Evolutionary conservation across 2,888 invertebrate genomes (phyloP).

Genomic region (Stenurella melanura): DNA sequence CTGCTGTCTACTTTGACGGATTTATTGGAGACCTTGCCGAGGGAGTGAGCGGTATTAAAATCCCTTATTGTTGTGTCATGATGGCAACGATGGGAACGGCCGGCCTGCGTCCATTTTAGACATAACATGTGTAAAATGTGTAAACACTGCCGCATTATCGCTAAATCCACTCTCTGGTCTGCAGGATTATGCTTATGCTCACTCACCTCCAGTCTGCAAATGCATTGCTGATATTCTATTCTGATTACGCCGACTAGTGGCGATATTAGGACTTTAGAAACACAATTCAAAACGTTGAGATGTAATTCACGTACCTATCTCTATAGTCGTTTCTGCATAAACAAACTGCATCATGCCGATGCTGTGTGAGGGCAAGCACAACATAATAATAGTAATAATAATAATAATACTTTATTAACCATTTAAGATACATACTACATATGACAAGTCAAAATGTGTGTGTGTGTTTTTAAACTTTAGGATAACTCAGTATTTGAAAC

Average conservation of each 20-base stretch:
- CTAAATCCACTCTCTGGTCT: constrained; percentile 53
- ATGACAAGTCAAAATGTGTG: too few relatives aligned
- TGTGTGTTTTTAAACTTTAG: too few relatives aligned
- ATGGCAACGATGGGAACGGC: constrained; percentile 39
- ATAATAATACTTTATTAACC: too few relatives aligned
- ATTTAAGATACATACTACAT: too few relatives aligned
- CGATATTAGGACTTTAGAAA: constrained; percentile 18
- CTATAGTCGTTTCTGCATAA: not conserved
- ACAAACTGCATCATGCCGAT: not conserved
- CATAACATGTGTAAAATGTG: constrained; percentile 53
- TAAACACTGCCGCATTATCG: constrained; percentile 57
- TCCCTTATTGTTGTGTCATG: constrained; percentile 67
- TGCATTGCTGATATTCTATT: not conserved
- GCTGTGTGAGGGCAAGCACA: not conserved
- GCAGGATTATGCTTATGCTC: constrained; percentile 50
- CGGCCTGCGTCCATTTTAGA: constrained; percentile 54
- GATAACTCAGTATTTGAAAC: too few relatives aligned
- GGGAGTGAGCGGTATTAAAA: constrained; percentile 66
- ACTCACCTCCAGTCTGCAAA: not conserved
- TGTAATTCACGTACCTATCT: not conserved
- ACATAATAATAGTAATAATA: too few relatives aligned
- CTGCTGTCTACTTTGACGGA: constrained; percentile 70
- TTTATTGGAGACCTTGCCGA: constrained; percentile 69
- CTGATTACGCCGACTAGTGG: too few relatives aligned
- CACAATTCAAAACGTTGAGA: not conserved